These are phyloP conservation scores for Agrilus planipennis DNA, from an alignment of 1,140 invertebrate genomes.

Conservation along the genomic window DNA sequence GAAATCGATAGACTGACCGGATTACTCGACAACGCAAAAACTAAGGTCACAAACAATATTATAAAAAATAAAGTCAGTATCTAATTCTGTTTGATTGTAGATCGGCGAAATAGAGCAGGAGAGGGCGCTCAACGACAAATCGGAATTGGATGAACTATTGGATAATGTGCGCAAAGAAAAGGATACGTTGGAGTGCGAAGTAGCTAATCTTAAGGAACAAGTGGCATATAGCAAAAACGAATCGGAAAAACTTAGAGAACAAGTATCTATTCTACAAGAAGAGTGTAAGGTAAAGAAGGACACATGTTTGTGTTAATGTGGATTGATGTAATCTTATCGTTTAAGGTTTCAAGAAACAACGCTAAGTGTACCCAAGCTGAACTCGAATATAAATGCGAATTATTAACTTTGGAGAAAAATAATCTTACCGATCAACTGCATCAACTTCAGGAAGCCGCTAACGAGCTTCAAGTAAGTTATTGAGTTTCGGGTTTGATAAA, in stretches of 20 bases:
- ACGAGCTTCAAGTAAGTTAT: slow-evolving; percentile 52
- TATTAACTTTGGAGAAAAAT: slow-evolving; percentile 57
- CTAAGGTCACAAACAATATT: slow-evolving; percentile 38
- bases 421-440: slow-evolving; percentile 58
- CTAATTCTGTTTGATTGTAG: slow-evolving; percentile 15
- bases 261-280: slow-evolving; percentile 59
- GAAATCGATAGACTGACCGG: slow-evolving; percentile 66
- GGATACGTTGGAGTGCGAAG: slow-evolving; percentile 53
- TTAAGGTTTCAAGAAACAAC: slow-evolving; percentile 59
- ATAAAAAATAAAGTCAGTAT: background rate
- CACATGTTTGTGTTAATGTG: no score
- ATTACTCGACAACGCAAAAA: slow-evolving; percentile 67
- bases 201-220: slow-evolving; percentile 64
- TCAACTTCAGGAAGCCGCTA: slow-evolving; percentile 56
- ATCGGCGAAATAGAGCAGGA: slow-evolving; percentile 51
- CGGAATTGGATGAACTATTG: slow-evolving; percentile 56
- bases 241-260: slow-evolving; percentile 57
- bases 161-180: slow-evolving; percentile 58
- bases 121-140: slow-evolving; percentile 45
- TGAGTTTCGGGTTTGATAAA: background rate
- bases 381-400: slow-evolving; percentile 64
- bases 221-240: slow-evolving; percentile 65
- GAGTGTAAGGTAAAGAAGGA: slow-evolving; percentile 59
- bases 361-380: slow-evolving; percentile 69
- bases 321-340: slow-evolving; percentile 10